Conservation (phyloP, 2,113 vertebrate species). For the Mus pahari region DNA sequence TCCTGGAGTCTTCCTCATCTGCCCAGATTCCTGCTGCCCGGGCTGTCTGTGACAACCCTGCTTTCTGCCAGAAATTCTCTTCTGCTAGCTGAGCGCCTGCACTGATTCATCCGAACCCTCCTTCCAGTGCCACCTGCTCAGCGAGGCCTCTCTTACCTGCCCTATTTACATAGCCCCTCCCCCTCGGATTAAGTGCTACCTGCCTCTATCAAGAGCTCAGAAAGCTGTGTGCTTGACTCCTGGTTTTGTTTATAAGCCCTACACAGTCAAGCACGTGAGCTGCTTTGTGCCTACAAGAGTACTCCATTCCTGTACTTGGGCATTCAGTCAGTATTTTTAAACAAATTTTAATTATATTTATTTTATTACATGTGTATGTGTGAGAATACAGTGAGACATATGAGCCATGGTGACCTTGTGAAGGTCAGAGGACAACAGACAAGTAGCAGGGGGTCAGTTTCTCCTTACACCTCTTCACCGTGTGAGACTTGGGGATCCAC, state of each 20-base stretch:
- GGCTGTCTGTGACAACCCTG: background rate
- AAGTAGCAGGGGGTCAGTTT: background rate
- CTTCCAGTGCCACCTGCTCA: background rate
- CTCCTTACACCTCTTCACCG: background rate
- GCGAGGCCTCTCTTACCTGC: background rate
- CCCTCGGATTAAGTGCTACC: background rate
- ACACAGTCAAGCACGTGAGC: background rate
- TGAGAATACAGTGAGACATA: background rate
- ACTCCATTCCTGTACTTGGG: background rate
- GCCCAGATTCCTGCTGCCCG: background rate
- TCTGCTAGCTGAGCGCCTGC: background rate
- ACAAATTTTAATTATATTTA: background rate
- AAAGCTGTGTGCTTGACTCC: background rate
- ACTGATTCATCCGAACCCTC: background rate
- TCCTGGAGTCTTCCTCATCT: background rate
- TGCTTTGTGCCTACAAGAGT: background rate
- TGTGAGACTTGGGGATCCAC: background rate
- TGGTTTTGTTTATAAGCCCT: slow-evolving; percentile 50
- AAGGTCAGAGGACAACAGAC: background rate
- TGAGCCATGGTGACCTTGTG: background rate
- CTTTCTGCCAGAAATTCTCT: background rate
- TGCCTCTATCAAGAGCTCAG: background rate
- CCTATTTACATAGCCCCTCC: background rate
- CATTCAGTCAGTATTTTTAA: background rate
- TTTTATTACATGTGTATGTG: background rate